Percentiles rank a stretch among this genome's conserved stretches.
These are phyloP conservation scores for Salminus brasiliensis DNA, from an alignment of 2,113 vertebrate genomes.

Conservation along the genomic window DNA sequence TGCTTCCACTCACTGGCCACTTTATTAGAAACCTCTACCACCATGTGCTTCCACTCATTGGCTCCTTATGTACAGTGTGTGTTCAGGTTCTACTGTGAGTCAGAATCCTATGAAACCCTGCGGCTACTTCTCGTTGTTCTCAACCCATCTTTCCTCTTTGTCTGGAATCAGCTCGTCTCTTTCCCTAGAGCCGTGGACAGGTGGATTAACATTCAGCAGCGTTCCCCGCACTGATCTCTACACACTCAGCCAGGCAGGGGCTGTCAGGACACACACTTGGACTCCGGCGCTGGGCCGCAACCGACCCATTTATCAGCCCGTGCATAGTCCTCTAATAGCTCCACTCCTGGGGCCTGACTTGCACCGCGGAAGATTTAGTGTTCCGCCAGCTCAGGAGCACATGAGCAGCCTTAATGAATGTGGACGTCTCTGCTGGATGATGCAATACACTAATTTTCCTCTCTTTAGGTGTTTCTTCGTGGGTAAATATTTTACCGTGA, in stretches of 20 bases:
- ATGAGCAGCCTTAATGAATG: slow-evolving; percentile 4
- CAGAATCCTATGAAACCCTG: neutral
- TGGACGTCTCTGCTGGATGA: neutral
- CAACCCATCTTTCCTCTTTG: neutral
- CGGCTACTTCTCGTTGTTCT: neutral
- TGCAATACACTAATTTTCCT: neutral
- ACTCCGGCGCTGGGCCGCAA: neutral
- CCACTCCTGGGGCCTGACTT: slow-evolving; percentile 20
- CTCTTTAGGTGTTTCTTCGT: neutral
- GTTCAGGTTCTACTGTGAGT: no score
- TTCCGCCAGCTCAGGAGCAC: neutral
- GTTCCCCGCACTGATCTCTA: slow-evolving; percentile 2
- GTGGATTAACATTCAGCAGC: slow-evolving; percentile 36
- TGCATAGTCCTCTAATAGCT: slow-evolving; percentile 27
- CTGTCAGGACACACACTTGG: slow-evolving; percentile 24
- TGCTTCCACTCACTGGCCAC: no score
- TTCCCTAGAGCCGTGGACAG: neutral
- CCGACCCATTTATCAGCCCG: slow-evolving; percentile 35
- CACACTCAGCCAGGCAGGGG: slow-evolving; percentile 10
- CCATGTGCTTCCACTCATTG: no score
- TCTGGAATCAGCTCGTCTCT: slow-evolving; percentile 10
- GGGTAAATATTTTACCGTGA: neutral
- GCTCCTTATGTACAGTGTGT: no score
- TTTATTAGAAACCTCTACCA: no score
- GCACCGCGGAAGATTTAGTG: slow-evolving; percentile 21